These are phyloP conservation scores for Tetramorium bicarinatum DNA, from an alignment of 2,888 invertebrate genomes.

Conservation along the genomic window DNA sequence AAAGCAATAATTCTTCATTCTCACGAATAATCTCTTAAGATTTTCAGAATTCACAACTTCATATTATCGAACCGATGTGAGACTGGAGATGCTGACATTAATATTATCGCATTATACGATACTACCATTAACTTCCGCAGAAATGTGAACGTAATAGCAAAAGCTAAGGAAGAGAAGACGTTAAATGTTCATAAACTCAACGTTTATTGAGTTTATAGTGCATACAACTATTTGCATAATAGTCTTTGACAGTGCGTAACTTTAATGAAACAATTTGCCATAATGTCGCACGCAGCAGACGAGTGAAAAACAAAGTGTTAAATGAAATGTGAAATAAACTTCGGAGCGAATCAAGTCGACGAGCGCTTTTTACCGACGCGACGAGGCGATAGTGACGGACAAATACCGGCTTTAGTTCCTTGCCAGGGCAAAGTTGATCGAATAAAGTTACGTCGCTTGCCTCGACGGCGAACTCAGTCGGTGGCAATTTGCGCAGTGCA, in stretches of 20 bases:
- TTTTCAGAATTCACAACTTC: slow-evolving; percentile 13
- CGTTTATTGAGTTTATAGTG: slow-evolving; percentile 35
- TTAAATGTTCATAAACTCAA: slow-evolving; percentile 35
- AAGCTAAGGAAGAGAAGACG: slow-evolving; percentile 21
- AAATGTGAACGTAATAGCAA: slow-evolving; percentile 22
- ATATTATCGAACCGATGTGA: background rate
- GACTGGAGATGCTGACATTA: background rate
- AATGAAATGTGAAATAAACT: slow-evolving; percentile 54
- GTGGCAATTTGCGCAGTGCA: slow-evolving; percentile 48
- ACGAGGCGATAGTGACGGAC: slow-evolving; percentile 43
- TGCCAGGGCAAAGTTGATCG: slow-evolving; percentile 43
- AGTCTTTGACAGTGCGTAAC: slow-evolving; percentile 39
- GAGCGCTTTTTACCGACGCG: slow-evolving; percentile 46
- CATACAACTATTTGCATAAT: slow-evolving; percentile 43
- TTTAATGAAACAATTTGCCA: slow-evolving; percentile 52
- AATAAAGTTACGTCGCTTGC: slow-evolving; percentile 50
- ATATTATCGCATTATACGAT: slow-evolving; percentile 34
- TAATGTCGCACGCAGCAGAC: slow-evolving; percentile 29
- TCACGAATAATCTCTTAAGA: slow-evolving; percentile 10
- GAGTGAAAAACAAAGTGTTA: slow-evolving; percentile 40
- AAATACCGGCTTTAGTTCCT: slow-evolving; percentile 54
- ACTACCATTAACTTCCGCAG: slow-evolving; percentile 12
- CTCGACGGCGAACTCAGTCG: slow-evolving; percentile 26
- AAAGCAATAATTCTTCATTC: slow-evolving; percentile 16
- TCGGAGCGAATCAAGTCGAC: slow-evolving; percentile 47